phyloP scores from a whole-genome alignment of 2,797 vertebrate species.

The Bucorvus abyssinicus region DNA sequence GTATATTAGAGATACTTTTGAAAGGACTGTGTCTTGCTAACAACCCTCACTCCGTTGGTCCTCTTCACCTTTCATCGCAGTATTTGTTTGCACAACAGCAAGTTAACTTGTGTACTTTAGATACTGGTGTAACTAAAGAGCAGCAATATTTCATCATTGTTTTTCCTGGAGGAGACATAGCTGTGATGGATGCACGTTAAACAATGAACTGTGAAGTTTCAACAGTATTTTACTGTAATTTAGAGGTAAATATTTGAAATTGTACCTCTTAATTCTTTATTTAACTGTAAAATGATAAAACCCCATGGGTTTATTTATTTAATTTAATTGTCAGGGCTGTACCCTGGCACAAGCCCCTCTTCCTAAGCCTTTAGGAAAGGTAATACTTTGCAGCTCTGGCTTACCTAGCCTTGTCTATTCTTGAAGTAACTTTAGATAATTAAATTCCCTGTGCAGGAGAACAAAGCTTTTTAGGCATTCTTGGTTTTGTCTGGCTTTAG shows the following conservation, averaged over 20 bases:
- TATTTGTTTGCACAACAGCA: neutral
- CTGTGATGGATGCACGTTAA: neutral
- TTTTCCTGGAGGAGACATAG: neutral
- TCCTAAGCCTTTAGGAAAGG: neutral
- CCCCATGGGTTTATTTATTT: neutral
- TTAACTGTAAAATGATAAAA: neutral
- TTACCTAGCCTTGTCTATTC: neutral
- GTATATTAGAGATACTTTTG: neutral
- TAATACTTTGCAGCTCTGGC: neutral
- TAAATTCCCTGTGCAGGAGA: neutral
- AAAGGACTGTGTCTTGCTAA: neutral
- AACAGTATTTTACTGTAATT: neutral
- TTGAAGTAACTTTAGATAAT: neutral
- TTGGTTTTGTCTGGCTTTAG: conserved; percentile 17
- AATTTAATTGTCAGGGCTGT: neutral
- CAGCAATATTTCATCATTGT: neutral
- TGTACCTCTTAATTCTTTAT: neutral
- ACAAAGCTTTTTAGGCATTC: neutral
- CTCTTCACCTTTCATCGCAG: neutral
- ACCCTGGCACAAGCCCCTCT: neutral
- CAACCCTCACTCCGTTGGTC: neutral
- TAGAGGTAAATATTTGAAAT: neutral
- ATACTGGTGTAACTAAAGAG: neutral
- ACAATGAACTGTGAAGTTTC: neutral
- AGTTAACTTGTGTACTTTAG: neutral